phyloP scores from a whole-genome alignment of 2,888 invertebrate species.

The Bombylius discolor region DNA sequence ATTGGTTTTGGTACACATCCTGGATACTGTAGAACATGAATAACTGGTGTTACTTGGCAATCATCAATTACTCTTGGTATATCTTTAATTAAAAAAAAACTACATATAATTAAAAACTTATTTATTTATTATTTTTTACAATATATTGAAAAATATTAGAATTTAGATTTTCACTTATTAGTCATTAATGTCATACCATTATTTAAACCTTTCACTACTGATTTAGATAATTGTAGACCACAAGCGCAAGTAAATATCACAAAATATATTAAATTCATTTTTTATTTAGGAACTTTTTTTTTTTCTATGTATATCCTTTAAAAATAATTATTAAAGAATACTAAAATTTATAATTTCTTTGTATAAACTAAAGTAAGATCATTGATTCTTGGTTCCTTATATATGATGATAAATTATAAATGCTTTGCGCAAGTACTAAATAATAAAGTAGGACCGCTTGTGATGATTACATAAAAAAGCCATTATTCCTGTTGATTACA shows the following conservation, averaged over 20 bases:
- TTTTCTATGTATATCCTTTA: no score
- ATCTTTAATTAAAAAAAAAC: constrained; percentile 9
- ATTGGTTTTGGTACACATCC: constrained; percentile 88
- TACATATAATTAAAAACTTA: neutral
- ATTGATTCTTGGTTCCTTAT: neutral
- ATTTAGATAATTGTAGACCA: neutral
- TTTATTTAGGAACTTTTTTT: neutral
- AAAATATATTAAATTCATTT: constrained; percentile 1
- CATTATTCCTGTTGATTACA: neutral
- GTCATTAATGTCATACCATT: neutral
- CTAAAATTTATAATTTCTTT: no score
- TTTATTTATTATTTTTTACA: neutral
- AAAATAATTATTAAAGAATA: no score
- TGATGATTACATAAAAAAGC: neutral
- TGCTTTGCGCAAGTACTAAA: no score
- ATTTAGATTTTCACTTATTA: no score
- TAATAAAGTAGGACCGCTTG: no score
- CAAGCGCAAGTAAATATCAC: constrained; percentile 2
- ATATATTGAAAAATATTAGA: no score
- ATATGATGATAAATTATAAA: neutral
- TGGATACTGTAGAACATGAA: constrained; percentile 80
- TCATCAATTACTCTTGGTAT: constrained; percentile 43
- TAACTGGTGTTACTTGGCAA: constrained; percentile 82
- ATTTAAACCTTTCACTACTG: neutral
- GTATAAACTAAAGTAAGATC: neutral